A percentile compares a stretch with the other conserved stretches of the same genome.
phyloP scores from a whole-genome alignment of 2,113 vertebrate species.

The Muscicapa adusta region DNA sequence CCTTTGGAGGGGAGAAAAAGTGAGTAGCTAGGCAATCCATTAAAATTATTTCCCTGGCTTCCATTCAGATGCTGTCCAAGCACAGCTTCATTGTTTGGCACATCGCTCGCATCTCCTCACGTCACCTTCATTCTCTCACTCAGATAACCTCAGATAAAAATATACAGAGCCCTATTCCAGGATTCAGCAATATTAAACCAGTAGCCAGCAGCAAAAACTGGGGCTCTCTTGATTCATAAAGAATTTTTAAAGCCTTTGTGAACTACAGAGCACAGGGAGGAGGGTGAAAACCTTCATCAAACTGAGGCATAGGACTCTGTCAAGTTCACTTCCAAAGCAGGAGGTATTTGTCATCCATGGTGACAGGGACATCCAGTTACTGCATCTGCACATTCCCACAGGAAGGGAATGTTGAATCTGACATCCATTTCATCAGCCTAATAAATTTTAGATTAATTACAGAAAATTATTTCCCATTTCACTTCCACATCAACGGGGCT shows the following conservation, averaged over 20 bases:
- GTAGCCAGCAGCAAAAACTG: not conserved
- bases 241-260: not conserved
- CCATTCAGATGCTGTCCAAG: constrained; percentile 54
- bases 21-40: constrained; percentile 26
- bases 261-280: not conserved
- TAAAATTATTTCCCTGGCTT: constrained; percentile 34
- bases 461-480: not conserved
- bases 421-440: not conserved
- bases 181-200: not conserved
- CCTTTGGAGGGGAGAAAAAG: not conserved
- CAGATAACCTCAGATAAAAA: constrained; percentile 18
- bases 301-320: not conserved
- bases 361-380: not conserved
- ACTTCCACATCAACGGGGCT: not conserved
- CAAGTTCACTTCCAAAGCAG: not conserved
- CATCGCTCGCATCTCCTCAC: not conserved
- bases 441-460: not conserved
- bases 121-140: constrained; percentile 5
- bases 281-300: not conserved
- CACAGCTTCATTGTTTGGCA: constrained; percentile 40
- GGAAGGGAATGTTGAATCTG: not conserved
- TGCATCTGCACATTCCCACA: not conserved
- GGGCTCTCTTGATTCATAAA: not conserved
- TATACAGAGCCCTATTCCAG: not conserved
- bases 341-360: accelerated